These are phyloP conservation scores for Diprion similis DNA, from an alignment of 1,140 invertebrate genomes.

Conservation along the genomic window DNA sequence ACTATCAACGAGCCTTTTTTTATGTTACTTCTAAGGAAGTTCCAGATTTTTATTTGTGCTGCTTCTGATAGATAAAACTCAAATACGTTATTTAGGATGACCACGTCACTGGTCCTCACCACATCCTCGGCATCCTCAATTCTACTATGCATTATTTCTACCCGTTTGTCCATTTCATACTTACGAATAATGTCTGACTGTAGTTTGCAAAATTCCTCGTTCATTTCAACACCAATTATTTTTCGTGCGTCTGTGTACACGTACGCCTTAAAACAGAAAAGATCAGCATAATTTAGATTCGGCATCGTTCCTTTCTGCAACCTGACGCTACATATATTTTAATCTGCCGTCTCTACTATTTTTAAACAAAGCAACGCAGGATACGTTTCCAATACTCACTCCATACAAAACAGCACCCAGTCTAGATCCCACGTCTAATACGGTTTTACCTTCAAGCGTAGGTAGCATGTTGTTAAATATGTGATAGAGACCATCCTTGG, in stretches of 20 bases:
- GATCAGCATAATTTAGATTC: conserved; percentile 12
- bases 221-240: conserved; percentile 77
- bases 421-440: conserved; percentile 76
- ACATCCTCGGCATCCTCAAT: conserved; percentile 65
- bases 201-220: conserved; percentile 70
- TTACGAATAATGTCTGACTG: conserved; percentile 68
- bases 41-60: conserved; percentile 68
- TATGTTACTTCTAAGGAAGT: conserved; percentile 64
- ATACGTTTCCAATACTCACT: conserved; percentile 55
- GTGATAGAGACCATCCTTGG: conserved; percentile 66
- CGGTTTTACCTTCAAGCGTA: conserved; percentile 64
- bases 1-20: conserved; percentile 66
- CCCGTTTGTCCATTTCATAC: conserved; percentile 64
- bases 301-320: conserved; percentile 14
- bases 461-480: conserved; percentile 71
- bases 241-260: conserved; percentile 66
- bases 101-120: conserved; percentile 64
- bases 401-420: conserved; percentile 75
- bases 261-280: conserved; percentile 66
- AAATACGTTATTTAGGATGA: conserved; percentile 71
- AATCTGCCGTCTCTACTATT: too few species aligned
- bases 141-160: conserved; percentile 67
- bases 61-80: conserved; percentile 69
- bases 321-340: too few species aligned
- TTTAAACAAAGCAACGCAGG: background rate